Evolutionary conservation across 1,140 invertebrate genomes (phyloP).

Genomic region (Drosophila equinoxialis): DNA sequence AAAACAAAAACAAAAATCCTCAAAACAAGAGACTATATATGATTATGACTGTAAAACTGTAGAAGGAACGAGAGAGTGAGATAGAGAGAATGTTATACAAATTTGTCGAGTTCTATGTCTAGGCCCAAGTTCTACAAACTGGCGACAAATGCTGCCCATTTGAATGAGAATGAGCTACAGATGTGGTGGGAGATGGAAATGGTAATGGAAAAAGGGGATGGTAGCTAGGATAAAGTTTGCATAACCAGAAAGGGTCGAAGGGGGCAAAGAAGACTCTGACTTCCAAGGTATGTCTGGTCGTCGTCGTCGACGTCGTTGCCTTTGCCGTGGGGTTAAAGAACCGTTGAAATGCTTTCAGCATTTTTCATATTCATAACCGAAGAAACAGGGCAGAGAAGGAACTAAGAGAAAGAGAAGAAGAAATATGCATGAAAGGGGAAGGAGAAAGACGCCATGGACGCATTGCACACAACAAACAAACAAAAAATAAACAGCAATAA

Average conservation of each 20-base stretch:
- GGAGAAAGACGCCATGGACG: slow-evolving; percentile 1
- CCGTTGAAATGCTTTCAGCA: slow-evolving; percentile 76
- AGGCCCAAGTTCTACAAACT: slow-evolving; percentile 11
- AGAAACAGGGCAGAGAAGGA: neutral
- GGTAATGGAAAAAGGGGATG: neutral
- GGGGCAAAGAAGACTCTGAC: slow-evolving; percentile 26
- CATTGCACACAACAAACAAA: slow-evolving; percentile 39
- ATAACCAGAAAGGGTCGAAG: neutral
- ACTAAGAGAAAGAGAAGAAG: neutral
- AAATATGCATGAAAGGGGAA: neutral
- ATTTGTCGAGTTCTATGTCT: slow-evolving; percentile 48
- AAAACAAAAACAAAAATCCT: slow-evolving; percentile 40
- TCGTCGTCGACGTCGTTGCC: slow-evolving; percentile 13
- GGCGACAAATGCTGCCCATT: slow-evolving; percentile 49
- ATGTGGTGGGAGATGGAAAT: neutral
- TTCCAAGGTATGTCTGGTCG: slow-evolving; percentile 51
- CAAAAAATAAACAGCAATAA: slow-evolving; percentile 57
- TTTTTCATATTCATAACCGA: slow-evolving; percentile 62
- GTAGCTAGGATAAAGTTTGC: neutral
- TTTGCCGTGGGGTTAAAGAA: slow-evolving; percentile 65
- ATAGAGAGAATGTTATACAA: slow-evolving; percentile 41
- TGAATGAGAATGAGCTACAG: slow-evolving; percentile 9
- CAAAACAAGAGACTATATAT: slow-evolving; percentile 29
- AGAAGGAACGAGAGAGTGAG: slow-evolving; percentile 12
- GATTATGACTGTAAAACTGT: slow-evolving; percentile 46